Conservation (phyloP, 2,113 vertebrate genomes). For the Hippocampus mohnikei region DNA sequence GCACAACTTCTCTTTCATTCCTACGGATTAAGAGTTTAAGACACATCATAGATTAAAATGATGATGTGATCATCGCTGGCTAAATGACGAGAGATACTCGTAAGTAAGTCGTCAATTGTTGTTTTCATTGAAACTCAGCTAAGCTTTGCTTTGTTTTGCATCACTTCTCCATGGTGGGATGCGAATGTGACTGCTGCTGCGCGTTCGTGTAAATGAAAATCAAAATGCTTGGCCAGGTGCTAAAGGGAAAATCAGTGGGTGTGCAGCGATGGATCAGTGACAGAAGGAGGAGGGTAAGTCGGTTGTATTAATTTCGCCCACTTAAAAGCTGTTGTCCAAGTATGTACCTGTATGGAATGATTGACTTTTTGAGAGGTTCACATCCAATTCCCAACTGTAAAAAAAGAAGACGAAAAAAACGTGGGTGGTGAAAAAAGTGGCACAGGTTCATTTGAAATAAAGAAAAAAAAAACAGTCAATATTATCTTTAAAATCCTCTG, state of each 20-base stretch:
- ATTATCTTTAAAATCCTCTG: no score
- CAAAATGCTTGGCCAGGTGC: constrained; percentile 25
- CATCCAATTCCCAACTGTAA: background rate
- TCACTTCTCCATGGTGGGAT: constrained; percentile 13
- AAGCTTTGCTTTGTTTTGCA: background rate
- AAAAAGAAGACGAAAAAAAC: background rate
- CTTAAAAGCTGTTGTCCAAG: constrained; percentile 17
- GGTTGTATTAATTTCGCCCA: constrained; percentile 29
- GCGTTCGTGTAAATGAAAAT: constrained; percentile 26
- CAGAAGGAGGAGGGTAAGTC: constrained; percentile 31
- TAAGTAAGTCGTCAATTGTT: no score
- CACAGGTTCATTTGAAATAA: background rate
- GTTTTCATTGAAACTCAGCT: no score
- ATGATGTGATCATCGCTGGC: no score
- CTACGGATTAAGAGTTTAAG: no score
- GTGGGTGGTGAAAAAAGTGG: background rate
- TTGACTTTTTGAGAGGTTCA: constrained; percentile 10
- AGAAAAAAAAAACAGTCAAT: background rate
- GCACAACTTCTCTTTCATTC: no score
- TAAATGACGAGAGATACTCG: no score
- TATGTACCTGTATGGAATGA: background rate
- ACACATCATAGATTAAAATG: no score
- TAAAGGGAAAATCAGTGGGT: constrained; percentile 61
- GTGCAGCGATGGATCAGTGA: constrained; percentile 60
- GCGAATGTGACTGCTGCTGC: background rate